Conservation (phyloP, 2,797 vertebrate species). For the Coregonus suidteri region DNA sequence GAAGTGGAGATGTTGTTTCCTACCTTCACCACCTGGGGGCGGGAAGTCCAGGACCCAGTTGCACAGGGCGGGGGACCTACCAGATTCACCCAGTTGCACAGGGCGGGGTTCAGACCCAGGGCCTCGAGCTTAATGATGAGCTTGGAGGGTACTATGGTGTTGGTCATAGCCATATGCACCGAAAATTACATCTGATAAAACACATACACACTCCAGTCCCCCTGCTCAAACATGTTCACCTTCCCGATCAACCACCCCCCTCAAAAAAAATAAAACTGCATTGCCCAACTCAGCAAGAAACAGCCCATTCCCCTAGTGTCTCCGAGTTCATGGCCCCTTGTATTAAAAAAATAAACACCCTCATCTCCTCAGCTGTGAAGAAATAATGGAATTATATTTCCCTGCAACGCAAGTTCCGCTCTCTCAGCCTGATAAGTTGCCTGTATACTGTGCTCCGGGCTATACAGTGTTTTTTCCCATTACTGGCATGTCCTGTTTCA, state of each 20-base stretch:
- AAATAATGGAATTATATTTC: conserved; percentile 89
- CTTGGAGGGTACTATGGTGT: not conserved
- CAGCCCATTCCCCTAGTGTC: conserved; percentile 49
- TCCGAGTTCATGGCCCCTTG: conserved; percentile 40
- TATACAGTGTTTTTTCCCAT: conserved; percentile 80
- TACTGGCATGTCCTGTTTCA: conserved; percentile 82
- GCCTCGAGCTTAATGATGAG: no score
- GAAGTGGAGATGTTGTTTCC: no score
- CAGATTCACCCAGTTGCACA: no score
- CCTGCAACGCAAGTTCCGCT: conserved; percentile 77
- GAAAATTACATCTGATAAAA: conserved; percentile 7
- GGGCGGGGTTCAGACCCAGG: no score
- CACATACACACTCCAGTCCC: not conserved
- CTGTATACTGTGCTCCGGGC: conserved; percentile 78
- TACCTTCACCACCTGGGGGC: no score
- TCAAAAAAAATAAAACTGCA: conserved; percentile 67
- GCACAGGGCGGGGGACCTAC: no score
- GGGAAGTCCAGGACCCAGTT: no score
- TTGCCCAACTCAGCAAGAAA: conserved; percentile 67
- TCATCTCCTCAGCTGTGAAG: conserved; percentile 84
- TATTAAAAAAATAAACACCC: conserved; percentile 41
- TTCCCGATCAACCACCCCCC: conserved; percentile 3
- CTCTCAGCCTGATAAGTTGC: conserved; percentile 76
- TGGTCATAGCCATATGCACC: not conserved
- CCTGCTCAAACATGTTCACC: no score